Conservation (phyloP, 1,140 invertebrate species). For the Cheumatopsyche charites region DNA sequence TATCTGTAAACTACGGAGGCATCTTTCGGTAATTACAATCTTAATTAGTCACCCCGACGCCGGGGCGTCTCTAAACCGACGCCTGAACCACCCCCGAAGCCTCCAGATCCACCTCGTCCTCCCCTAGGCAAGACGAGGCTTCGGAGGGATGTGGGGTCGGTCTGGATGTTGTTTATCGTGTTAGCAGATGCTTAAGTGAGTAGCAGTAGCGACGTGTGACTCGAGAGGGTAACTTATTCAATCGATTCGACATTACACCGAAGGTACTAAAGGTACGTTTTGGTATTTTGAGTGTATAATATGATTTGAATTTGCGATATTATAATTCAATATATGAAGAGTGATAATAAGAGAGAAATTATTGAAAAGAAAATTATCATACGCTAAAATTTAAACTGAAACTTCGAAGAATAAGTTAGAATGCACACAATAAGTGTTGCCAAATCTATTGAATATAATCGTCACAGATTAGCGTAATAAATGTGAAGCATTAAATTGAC, state of each 20-base stretch:
- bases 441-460: no score
- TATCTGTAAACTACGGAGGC: constrained; percentile 38
- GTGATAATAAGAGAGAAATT: no score
- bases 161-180: constrained; percentile 43
- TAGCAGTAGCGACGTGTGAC: constrained; percentile 35
- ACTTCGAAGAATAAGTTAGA: no score
- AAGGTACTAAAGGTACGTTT: not conserved
- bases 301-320: not conserved
- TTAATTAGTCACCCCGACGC: constrained; percentile 47
- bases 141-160: not conserved
- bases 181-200: constrained; percentile 46
- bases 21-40: constrained; percentile 47
- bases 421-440: no score
- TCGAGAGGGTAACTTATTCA: constrained; percentile 35
- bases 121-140: not conserved
- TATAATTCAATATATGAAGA: not conserved
- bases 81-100: constrained; percentile 10
- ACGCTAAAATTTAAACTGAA: no score
- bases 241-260: constrained; percentile 37
- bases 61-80: constrained; percentile 37
- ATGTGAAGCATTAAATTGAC: no score
- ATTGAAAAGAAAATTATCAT: no score
- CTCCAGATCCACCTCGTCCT: no score
- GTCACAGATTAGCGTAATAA: no score
- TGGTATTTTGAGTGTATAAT: not conserved